Conservation (phyloP, 2,113 vertebrate species). For the Amphilophus citrinellus region DNA sequence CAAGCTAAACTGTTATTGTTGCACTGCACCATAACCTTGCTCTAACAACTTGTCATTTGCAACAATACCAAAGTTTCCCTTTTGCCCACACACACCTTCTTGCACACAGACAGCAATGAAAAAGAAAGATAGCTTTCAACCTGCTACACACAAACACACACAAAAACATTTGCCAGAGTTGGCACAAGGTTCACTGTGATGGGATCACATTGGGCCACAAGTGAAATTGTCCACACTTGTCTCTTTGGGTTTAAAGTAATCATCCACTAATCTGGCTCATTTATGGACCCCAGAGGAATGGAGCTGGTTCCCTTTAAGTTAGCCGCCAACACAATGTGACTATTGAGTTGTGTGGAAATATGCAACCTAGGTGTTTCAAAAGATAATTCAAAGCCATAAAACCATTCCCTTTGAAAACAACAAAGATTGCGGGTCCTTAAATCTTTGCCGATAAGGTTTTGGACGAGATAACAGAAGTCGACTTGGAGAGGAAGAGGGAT, state of each 20-base stretch:
- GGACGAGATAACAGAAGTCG: constrained; percentile 61
- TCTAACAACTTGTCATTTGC: background rate
- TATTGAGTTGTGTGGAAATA: constrained; percentile 65
- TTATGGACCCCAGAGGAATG: constrained; percentile 33
- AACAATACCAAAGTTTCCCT: background rate
- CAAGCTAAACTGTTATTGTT: background rate
- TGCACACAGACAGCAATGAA: background rate
- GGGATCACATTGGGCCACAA: constrained; percentile 33
- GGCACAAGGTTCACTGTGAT: constrained; percentile 5
- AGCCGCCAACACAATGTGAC: constrained; percentile 54
- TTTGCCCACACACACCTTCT: background rate
- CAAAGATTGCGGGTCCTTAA: constrained; percentile 63
- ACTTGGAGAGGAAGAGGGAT: constrained; percentile 32
- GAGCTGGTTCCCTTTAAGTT: constrained; percentile 55
- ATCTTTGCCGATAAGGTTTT: constrained; percentile 68
- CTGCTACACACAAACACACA: background rate
- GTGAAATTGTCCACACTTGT: constrained; percentile 51
- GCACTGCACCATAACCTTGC: background rate
- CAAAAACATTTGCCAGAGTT: background rate
- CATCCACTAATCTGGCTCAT: constrained; percentile 57
- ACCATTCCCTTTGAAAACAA: constrained; percentile 74
- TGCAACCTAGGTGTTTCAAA: constrained; percentile 73
- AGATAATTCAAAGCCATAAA: constrained; percentile 73
- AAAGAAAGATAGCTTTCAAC: constrained; percentile 20
- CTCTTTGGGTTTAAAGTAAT: constrained; percentile 61